Evolutionary conservation across 2,888 invertebrate species (phyloP).

Genomic region (Ennomos erosarius): DNA sequence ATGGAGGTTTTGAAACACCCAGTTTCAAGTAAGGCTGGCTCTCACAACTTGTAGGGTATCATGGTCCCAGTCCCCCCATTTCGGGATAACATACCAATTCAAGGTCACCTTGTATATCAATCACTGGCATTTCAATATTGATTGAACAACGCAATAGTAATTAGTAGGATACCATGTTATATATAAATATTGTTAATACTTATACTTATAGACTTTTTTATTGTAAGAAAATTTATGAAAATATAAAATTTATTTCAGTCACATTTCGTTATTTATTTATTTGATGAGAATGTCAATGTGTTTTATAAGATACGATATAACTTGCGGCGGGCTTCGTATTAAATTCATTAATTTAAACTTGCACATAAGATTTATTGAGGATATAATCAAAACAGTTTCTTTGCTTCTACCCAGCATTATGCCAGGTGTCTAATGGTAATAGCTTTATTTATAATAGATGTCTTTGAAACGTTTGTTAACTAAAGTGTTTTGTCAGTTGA

Average conservation of each 20-base stretch:
- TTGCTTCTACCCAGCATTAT: too few relatives aligned
- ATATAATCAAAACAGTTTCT: too few relatives aligned
- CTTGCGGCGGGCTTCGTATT: slow-evolving; percentile 2
- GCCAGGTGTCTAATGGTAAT: too few relatives aligned
- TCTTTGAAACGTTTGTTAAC: too few relatives aligned
- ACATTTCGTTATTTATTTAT: slow-evolving; percentile 37
- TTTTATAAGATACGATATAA: slow-evolving; percentile 5
- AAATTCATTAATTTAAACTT: neutral
- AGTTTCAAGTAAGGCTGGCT: too few relatives aligned
- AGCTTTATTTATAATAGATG: too few relatives aligned
- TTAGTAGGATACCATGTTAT: slow-evolving; percentile 39
- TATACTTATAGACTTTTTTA: slow-evolving; percentile 41
- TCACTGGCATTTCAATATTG: slow-evolving; percentile 50
- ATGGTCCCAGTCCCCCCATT: too few relatives aligned
- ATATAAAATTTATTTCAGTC: slow-evolving; percentile 47
- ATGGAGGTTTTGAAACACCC: too few relatives aligned
- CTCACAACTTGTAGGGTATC: too few relatives aligned
- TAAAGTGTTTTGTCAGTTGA: too few relatives aligned
- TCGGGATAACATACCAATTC: too few relatives aligned
- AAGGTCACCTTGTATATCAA: too few relatives aligned
- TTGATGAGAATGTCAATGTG: slow-evolving; percentile 16
- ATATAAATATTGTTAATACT: slow-evolving; percentile 33
- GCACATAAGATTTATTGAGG: neutral
- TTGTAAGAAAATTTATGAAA: slow-evolving; percentile 44
- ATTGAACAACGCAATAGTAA: slow-evolving; percentile 31